Base-by-base conservation (phyloP, 2,113 vertebrate species). In the Phainopepla nitens region DNA sequence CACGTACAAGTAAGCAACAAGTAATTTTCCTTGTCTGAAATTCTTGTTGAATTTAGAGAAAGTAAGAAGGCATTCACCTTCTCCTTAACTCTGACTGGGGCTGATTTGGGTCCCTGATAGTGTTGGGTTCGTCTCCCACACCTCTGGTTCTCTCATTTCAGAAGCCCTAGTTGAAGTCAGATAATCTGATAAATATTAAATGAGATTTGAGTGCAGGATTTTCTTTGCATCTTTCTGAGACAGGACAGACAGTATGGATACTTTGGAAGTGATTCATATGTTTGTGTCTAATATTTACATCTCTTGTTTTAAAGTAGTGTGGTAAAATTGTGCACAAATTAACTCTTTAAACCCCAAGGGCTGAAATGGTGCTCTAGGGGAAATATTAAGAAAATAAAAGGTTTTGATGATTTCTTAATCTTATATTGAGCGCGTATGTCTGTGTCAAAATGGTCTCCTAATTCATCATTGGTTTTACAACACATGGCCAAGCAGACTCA, bases 1-100 rank as follows among this genome's bases (percentile, higher is more conserved):
- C 91, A 99, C 98, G 0, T 99, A 99, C 97, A 99, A 98, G 99
- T 99, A 97, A 98, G 98, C 87, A 89, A 72, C 91, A 98, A 98
- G 90, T 35, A 1, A 42, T 89, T 93, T 31, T 73, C 39, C 71
- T 70, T 80, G 57, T 62, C 70, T 93, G 91, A 66, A 80, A 51
- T 56, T 51, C 23, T 24, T 61, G 60, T 49, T 53, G 17, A 19
- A 41, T 66, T 13, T 54, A 54, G 60, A 70, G 73, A 70, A 85
- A 51, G 28, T 33, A 42, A 47, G 41, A 22, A 50, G 9, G 16
- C 13, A 7, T 60, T 73, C 5, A 1, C 39, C 57, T 71, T 70
- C 17, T 80, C 39, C 15, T 69, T 22, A 19, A 21, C 4, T 65
- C 23, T 56, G 60, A 24, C 0, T 41, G 5, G 29, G 44, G 66